Conservation (phyloP, 1,140 invertebrate genomes). For the Drosophila repleta region DNA sequence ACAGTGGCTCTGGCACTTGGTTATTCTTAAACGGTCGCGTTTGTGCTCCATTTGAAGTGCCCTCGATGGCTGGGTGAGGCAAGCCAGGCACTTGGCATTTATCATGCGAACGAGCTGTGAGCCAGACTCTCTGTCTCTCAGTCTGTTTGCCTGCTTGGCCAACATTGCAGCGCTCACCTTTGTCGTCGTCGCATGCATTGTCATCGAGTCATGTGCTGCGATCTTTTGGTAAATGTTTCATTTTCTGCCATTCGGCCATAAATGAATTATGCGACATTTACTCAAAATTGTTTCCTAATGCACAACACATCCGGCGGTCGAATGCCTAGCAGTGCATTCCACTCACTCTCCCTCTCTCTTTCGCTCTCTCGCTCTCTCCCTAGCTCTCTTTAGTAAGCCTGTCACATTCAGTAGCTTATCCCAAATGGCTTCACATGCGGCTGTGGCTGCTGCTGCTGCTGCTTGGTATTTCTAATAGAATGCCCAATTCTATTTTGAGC, state of each 20-base stretch:
- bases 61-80: conserved; percentile 47
- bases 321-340: conserved; percentile 22
- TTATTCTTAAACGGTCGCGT: conserved; percentile 78
- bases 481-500: conserved; percentile 56
- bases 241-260: conserved; percentile 52
- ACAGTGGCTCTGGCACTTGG: conserved; percentile 38
- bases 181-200: conserved; percentile 48
- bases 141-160: too few species aligned
- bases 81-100: conserved; percentile 63
- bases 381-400: conserved; percentile 8
- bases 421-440: conserved; percentile 17
- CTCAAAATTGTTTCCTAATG: conserved; percentile 79
- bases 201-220: conserved; percentile 34
- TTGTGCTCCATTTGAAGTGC: conserved; percentile 77
- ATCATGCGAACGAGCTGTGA: conserved; percentile 4
- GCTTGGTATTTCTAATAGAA: conserved; percentile 42
- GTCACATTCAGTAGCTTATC: conserved; percentile 27
- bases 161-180: conserved; percentile 15
- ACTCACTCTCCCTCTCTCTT: not conserved
- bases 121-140: conserved; percentile 6
- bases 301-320: conserved; percentile 59
- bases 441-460: not conserved
- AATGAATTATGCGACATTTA: conserved; percentile 84
- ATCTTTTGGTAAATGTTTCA: conserved; percentile 26
- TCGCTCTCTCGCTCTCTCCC: conserved; percentile 2